These are phyloP conservation scores for Distichodus sexfasciatus DNA, from an alignment of 2,797 vertebrate genomes.

Conservation along the genomic window DNA sequence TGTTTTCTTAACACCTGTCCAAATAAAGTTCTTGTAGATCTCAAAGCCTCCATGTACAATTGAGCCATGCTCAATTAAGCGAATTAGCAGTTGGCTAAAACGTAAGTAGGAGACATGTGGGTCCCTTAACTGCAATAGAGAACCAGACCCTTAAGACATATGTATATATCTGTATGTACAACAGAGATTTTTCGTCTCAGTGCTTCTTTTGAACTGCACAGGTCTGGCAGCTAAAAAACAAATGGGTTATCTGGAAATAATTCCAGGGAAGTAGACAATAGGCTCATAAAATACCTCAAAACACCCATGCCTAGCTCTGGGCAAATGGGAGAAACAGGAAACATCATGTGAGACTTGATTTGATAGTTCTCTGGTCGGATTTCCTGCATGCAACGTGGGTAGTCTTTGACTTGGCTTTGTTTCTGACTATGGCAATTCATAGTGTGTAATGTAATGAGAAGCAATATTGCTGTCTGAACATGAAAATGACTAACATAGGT, in stretches of 20 bases:
- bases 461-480: conserved; percentile 23
- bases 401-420: conserved; percentile 21
- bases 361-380: conserved; percentile 35
- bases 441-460: conserved; percentile 12
- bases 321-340: conserved; percentile 28
- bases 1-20: not conserved
- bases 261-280: conserved; percentile 27
- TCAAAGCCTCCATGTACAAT: not conserved
- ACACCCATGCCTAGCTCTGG: conserved; percentile 26
- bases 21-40: not conserved
- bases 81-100: conserved; percentile 21
- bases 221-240: conserved; percentile 3
- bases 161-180: conserved; percentile 30
- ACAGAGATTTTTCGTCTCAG: conserved; percentile 6
- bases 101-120: conserved; percentile 10
- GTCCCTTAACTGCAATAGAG: not conserved
- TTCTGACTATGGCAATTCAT: conserved; percentile 17
- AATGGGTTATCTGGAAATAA: conserved; percentile 34
- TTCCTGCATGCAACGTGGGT: conserved; percentile 38
- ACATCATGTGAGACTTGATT: conserved; percentile 25
- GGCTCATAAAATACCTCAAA: conserved; percentile 21
- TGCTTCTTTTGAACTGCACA: conserved; percentile 24
- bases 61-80: conserved; percentile 21
- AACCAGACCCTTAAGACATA: conserved; percentile 1
- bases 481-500: not conserved